These are phyloP conservation scores for Ennomos quercinarius DNA, from an alignment of 2,888 invertebrate genomes.

Conservation along the genomic window DNA sequence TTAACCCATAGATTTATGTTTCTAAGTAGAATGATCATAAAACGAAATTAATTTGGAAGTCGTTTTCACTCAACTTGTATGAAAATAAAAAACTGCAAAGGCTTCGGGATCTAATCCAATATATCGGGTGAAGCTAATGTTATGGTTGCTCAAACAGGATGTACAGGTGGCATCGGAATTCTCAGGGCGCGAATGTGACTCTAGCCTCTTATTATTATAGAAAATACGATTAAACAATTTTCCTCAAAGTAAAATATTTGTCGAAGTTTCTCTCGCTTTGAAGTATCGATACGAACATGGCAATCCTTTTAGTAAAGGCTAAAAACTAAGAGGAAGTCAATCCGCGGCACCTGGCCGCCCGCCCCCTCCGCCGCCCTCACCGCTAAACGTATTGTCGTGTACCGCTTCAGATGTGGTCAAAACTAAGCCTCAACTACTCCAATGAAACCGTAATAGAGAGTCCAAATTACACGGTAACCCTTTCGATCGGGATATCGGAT, in stretches of 20 bases:
- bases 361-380: slow-evolving; percentile 44
- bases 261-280: slow-evolving; percentile 53
- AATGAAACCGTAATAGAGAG: slow-evolving; percentile 80
- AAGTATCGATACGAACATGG: slow-evolving; percentile 78
- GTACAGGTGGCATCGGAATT: too few relatives aligned
- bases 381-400: slow-evolving; percentile 82
- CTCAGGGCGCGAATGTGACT: too few relatives aligned
- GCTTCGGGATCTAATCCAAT: too few relatives aligned
- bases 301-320: slow-evolving; percentile 81
- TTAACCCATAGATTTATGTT: too few relatives aligned
- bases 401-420: slow-evolving; percentile 70
- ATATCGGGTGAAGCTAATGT: too few relatives aligned
- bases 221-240: slow-evolving; percentile 36
- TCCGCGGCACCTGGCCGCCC: slow-evolving; percentile 56
- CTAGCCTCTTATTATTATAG: neutral
- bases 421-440: slow-evolving; percentile 80
- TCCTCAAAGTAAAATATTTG: slow-evolving; percentile 33
- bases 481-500: slow-evolving; percentile 71
- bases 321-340: slow-evolving; percentile 79
- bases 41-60: too few relatives aligned
- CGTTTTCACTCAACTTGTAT: too few relatives aligned
- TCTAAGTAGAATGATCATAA: too few relatives aligned
- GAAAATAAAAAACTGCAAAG: too few relatives aligned
- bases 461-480: slow-evolving; percentile 77
- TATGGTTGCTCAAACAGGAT: too few relatives aligned